Percentiles rank a stretch among this genome's conserved stretches.
phyloP scores from a whole-genome alignment of 1,140 invertebrate genomes.

The Heliconius melpomene region DNA sequence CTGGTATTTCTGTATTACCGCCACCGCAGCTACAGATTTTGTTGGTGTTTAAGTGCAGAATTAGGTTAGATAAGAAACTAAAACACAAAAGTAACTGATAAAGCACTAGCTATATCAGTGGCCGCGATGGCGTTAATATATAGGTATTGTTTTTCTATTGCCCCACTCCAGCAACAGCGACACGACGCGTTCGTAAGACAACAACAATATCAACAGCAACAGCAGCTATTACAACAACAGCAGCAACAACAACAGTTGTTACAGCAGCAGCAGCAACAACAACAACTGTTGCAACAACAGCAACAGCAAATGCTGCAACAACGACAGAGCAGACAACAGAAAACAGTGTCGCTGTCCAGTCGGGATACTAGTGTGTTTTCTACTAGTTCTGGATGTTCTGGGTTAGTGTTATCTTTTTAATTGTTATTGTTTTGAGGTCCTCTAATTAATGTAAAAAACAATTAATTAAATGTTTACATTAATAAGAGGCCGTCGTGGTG shows the following conservation, averaged over 20 bases:
- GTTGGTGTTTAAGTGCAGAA: too few species aligned
- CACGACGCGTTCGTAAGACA: conserved; percentile 35
- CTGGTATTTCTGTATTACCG: too few species aligned
- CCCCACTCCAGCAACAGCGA: conserved; percentile 39
- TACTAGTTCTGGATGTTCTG: conserved; percentile 70
- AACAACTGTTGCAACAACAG: conserved; percentile 41
- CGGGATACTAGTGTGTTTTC: conserved; percentile 74
- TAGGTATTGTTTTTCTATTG: neutral
- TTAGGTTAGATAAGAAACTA: too few species aligned
- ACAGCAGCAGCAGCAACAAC: conserved; percentile 41
- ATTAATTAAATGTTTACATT: too few species aligned
- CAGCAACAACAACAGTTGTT: conserved; percentile 38
- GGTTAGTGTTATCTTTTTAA: conserved; percentile 49
- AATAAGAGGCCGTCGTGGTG: too few species aligned
- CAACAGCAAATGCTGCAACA: conserved; percentile 43
- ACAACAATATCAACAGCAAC: conserved; percentile 41
- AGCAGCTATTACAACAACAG: conserved; percentile 45
- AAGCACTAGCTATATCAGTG: too few species aligned
- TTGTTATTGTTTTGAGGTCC: too few species aligned
- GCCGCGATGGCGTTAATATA: too few species aligned
- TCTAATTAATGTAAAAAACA: too few species aligned
- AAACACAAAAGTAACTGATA: too few species aligned
- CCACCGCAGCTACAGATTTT: too few species aligned
- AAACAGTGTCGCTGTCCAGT: conserved; percentile 61
- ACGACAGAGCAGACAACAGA: conserved; percentile 44